A percentile compares a stretch with the other conserved stretches of the same genome.
Conservation (phyloP, 2,797 vertebrate genomes). For the Pseudochirops cupreus region DNA sequence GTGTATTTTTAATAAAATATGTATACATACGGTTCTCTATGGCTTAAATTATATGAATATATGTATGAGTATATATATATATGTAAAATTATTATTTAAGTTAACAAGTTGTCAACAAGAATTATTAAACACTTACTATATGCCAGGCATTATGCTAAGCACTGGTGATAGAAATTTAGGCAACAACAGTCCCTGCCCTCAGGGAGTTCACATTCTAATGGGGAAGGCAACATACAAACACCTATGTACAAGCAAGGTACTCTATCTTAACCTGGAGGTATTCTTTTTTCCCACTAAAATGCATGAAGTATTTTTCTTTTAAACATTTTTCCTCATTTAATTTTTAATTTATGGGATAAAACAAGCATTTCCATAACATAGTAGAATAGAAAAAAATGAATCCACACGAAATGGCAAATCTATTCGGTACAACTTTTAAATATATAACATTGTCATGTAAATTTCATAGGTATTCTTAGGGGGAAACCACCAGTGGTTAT, state of each 20-base stretch:
- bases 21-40: not conserved
- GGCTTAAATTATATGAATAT: too few species aligned
- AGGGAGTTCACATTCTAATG: not conserved
- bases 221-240: not conserved
- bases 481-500: not conserved
- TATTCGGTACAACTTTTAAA: not conserved
- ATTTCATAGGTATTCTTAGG: not conserved
- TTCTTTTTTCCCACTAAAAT: not conserved
- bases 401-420: not conserved
- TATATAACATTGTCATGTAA: not conserved
- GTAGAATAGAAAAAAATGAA: not conserved
- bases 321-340: not conserved
- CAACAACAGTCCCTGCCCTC: too few species aligned
- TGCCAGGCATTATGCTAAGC: too few species aligned
- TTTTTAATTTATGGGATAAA: not conserved
- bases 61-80: too few species aligned
- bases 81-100: too few species aligned
- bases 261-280: not conserved
- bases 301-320: not conserved
- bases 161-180: too few species aligned
- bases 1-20: not conserved
- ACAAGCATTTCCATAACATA: not conserved
- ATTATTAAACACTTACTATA: too few species aligned
- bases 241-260: not conserved
- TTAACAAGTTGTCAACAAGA: too few species aligned